phyloP scores from a whole-genome alignment of 1,140 invertebrate species.

The Cepaea nemoralis region DNA sequence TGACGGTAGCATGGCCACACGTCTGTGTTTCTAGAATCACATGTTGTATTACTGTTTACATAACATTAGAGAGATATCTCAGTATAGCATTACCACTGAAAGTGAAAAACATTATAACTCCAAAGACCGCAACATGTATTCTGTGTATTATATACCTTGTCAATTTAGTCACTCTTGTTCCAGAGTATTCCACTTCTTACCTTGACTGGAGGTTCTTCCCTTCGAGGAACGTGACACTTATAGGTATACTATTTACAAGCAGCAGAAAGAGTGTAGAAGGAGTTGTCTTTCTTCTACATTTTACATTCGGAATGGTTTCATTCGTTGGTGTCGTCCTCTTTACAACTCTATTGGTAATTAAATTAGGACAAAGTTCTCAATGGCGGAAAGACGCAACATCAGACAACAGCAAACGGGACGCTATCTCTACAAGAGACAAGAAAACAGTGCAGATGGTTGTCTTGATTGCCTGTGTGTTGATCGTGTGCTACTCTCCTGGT shows the following conservation, averaged over 20 bases:
- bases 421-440: background rate
- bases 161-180: background rate
- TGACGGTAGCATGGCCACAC: background rate
- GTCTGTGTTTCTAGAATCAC: background rate
- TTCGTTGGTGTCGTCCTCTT: conserved; percentile 8
- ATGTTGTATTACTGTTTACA: background rate
- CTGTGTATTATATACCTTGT: background rate
- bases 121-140: background rate
- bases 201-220: background rate
- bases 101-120: background rate
- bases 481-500: conserved; percentile 21
- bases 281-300: background rate
- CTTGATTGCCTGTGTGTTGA: background rate
- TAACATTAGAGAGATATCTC: background rate
- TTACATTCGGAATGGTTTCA: background rate
- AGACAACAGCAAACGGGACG: background rate
- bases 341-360: background rate
- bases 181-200: conserved; percentile 3
- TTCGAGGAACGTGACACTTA: background rate
- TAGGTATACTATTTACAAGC: background rate
- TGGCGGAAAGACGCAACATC: background rate
- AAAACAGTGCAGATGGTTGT: conserved; percentile 13
- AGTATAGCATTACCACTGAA: background rate
- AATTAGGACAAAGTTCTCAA: background rate
- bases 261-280: background rate